Base-by-base conservation (phyloP, 2,888 invertebrate species). In the Auanema sp. region DNA sequence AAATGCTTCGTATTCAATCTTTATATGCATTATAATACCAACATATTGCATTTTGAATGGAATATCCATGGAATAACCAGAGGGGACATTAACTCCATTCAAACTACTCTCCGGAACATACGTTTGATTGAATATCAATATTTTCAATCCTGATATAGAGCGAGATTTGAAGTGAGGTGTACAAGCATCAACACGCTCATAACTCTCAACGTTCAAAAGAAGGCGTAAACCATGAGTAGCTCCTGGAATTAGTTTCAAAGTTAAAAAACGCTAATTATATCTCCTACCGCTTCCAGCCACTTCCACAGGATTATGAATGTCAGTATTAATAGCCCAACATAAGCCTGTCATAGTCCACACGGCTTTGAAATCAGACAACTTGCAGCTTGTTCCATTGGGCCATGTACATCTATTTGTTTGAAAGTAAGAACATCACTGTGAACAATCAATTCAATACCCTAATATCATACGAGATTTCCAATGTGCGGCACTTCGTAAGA, bases 311-410 rank as follows among this genome's bases (percentile, higher is more conserved):
- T 73, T 71, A 10, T 67, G 56, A 0, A 68, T 67, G 58, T 81
- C 81, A 6, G 79, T 75, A 60, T 81, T 81, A 54, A 81, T 81
- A 2, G 81, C 81, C 80, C 81, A 81, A 52, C 81, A 81, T n/a
- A 83, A 69, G 1, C 81, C 81, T n/a, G 79, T 83, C 58, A 81
- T 68, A 4, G 81, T 81, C 81, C 81, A 81, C 24, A 81, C 75
- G 3, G 79, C 77, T 21, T 72, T 69, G 63, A 81, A 81, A 58
- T 81, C 79, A 4, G 63, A 54, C 4, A 66, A 33, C 14, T 62
- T 60, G 53, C 81, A 81, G 2, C 75, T 60, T 8, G 79, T 81
- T 2, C 81, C 81, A 55, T 81, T 79, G 6, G 81, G 81, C 76
- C 79, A 82, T 4, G 72, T 74, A 40, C 77, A 77, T 50, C 76